phyloP scores from a whole-genome alignment of 1,140 invertebrate genomes.

The Propsilocerus akamusi region DNA sequence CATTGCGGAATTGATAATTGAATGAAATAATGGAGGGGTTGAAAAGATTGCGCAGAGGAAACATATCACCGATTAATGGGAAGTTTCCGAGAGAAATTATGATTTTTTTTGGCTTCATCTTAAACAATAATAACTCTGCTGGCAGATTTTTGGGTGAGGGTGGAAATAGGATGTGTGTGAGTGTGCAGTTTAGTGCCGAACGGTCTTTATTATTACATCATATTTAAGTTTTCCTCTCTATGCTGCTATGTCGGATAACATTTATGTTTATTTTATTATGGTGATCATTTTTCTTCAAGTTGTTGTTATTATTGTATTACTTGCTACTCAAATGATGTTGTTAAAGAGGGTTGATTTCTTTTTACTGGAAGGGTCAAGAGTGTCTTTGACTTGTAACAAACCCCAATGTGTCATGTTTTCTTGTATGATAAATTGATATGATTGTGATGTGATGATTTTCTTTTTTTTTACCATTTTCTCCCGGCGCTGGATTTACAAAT shows the following conservation, averaged over 20 bases:
- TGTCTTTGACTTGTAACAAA: conserved; percentile 3
- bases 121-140: too few species aligned
- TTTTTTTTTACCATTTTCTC: background rate
- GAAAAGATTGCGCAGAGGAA: too few species aligned
- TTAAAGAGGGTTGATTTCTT: conserved; percentile 1
- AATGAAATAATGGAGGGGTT: too few species aligned
- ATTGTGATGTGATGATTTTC: background rate
- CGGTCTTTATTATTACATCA: background rate
- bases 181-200: too few species aligned
- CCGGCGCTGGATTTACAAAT: background rate
- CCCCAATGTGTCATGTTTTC: background rate
- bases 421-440: background rate
- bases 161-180: too few species aligned
- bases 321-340: background rate
- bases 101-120: too few species aligned
- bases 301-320: background rate
- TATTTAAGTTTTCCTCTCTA: too few species aligned
- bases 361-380: background rate
- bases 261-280: conserved; percentile 4
- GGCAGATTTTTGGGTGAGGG: too few species aligned
- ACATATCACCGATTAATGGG: too few species aligned
- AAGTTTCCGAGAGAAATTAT: too few species aligned
- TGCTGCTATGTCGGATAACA: background rate
- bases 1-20: too few species aligned
- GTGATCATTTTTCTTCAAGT: conserved; percentile 2